phyloP scores from a whole-genome alignment of 2,113 vertebrate genomes.

The Lethenteron reissneri region DNA sequence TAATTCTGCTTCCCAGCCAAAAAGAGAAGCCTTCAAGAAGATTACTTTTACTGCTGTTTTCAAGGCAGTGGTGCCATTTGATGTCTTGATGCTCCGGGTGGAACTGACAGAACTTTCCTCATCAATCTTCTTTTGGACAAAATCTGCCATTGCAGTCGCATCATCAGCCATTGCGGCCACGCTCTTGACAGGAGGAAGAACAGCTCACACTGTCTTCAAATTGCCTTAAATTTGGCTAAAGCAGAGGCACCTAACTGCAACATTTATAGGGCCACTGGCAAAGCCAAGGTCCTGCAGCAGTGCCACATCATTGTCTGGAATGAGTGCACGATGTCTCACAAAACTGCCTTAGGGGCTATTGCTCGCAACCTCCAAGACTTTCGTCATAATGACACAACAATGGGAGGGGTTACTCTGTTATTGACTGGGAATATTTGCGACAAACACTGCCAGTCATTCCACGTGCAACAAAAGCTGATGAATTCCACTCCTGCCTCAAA shows the following conservation, averaged over 20 bases:
- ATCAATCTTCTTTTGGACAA: not conserved
- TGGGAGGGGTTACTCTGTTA: not conserved
- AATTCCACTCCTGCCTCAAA: not conserved
- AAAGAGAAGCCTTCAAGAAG: constrained; percentile 3
- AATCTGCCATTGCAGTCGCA: not conserved
- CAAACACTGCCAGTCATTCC: constrained; percentile 3
- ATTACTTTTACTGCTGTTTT: not conserved
- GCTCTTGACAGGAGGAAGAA: not conserved
- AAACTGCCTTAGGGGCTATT: not conserved
- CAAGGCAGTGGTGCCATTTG: not conserved
- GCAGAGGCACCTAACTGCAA: too few relatives aligned
- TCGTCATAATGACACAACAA: not conserved
- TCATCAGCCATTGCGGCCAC: not conserved
- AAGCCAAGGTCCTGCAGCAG: too few relatives aligned
- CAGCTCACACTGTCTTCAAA: not conserved
- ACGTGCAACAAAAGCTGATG: constrained; percentile 1
- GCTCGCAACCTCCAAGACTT: not conserved
- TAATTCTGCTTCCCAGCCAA: not conserved
- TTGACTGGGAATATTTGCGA: not conserved
- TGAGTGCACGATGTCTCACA: constrained; percentile 1
- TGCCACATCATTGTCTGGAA: not conserved
- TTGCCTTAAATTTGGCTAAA: not conserved
- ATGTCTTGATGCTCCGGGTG: not conserved
- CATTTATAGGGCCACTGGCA: too few relatives aligned
- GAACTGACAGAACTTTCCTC: constrained; percentile 1